These are phyloP conservation scores for Pristis pectinata DNA, from an alignment of 2,797 vertebrate species.

Conservation along the genomic window DNA sequence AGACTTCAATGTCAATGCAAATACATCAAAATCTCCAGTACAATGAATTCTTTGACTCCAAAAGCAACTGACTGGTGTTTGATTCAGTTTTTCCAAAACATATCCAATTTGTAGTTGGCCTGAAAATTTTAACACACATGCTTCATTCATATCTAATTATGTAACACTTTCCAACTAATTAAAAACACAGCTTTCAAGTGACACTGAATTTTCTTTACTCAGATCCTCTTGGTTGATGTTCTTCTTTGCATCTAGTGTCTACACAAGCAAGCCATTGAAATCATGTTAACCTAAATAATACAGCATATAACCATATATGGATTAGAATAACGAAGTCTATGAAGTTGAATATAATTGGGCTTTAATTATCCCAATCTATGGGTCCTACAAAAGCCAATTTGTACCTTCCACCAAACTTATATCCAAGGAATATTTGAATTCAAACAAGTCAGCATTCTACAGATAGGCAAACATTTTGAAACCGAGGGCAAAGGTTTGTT, in stretches of 20 bases:
- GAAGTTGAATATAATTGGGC: neutral
- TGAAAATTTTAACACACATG: neutral
- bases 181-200: neutral
- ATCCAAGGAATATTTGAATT: neutral
- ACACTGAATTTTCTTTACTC: neutral
- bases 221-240: neutral
- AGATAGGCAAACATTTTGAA: neutral
- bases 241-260: neutral
- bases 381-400: neutral
- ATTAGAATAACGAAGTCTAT: neutral
- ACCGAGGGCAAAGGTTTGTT: neutral
- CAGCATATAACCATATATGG: neutral
- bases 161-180: neutral
- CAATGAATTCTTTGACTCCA: neutral
- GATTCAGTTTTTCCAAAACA: neutral
- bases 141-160: neutral
- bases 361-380: neutral
- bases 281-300: neutral
- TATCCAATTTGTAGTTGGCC: neutral
- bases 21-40: neutral
- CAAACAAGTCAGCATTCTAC: neutral
- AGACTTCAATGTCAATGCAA: neutral
- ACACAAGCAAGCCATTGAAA: neutral
- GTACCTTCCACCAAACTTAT: neutral
- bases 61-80: neutral